Evolutionary conservation across 2,888 invertebrate genomes (phyloP).

Genomic region (Brachyptera putata): DNA sequence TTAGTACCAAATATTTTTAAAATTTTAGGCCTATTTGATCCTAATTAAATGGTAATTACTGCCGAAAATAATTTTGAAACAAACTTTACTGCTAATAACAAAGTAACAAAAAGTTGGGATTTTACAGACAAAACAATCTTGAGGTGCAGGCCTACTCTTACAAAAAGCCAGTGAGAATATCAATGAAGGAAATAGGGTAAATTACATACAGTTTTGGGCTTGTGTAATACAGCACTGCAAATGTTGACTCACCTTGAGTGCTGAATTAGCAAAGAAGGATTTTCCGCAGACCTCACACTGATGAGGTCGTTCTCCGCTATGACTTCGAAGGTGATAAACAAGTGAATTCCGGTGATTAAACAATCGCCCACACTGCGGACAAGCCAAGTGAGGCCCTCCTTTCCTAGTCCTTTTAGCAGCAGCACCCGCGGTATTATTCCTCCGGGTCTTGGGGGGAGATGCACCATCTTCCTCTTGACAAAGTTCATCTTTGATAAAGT

Average conservation of each 20-base stretch:
- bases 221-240: slow-evolving; percentile 6
- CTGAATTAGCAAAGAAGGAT: slow-evolving; percentile 76
- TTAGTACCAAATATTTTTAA: no score
- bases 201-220: background rate
- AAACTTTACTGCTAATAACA: no score
- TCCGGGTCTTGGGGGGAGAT: slow-evolving; percentile 14
- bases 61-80: no score
- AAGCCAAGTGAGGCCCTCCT: slow-evolving; percentile 45
- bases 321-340: slow-evolving; percentile 77
- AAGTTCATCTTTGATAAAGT: slow-evolving; percentile 13
- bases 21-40: no score
- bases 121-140: no score
- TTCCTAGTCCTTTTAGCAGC: slow-evolving; percentile 19
- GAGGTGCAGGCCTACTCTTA: no score
- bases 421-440: background rate
- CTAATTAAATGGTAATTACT: no score
- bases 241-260: slow-evolving; percentile 62
- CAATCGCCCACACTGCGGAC: slow-evolving; percentile 65
- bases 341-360: slow-evolving; percentile 81
- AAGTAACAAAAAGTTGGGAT: no score
- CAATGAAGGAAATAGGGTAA: no score
- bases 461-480: slow-evolving; percentile 15
- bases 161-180: no score
- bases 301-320: slow-evolving; percentile 71
- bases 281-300: slow-evolving; percentile 77